Evolutionary conservation across 2,797 vertebrate genomes (phyloP).

Genomic region (Sebastes miniatus): DNA sequence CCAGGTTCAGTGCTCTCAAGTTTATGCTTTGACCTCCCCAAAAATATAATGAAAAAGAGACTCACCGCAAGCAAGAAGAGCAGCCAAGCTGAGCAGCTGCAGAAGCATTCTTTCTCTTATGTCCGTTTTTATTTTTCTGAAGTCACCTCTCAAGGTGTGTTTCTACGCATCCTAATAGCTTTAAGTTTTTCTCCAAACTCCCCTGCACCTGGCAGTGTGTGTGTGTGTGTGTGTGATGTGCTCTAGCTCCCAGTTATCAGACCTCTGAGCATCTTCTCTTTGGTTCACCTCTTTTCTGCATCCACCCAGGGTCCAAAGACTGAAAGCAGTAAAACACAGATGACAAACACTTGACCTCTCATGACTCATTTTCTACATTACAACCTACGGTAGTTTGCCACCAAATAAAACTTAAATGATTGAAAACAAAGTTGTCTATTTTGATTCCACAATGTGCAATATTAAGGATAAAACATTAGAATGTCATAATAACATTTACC

Average conservation of each 20-base stretch:
- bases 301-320: slow-evolving; percentile 78
- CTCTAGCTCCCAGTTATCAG: slow-evolving; percentile 5
- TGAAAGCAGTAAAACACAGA: slow-evolving; percentile 72
- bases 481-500: too few relatives aligned
- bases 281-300: slow-evolving; percentile 68
- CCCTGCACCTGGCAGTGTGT: not conserved
- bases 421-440: not conserved
- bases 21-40: not conserved
- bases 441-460: not conserved
- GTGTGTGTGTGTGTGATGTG: slow-evolving; percentile 26
- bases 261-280: slow-evolving; percentile 69
- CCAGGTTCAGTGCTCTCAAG: not conserved
- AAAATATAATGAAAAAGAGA: not conserved
- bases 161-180: slow-evolving; percentile 49
- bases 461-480: not conserved
- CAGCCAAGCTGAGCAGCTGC: slow-evolving; percentile 58
- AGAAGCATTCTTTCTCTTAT: slow-evolving; percentile 46
- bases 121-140: slow-evolving; percentile 32
- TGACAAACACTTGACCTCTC: slow-evolving; percentile 35
- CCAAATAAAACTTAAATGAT: not conserved
- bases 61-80: slow-evolving; percentile 74
- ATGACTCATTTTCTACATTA: slow-evolving; percentile 5
- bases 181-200: not conserved
- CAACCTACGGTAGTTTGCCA: not conserved
- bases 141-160: slow-evolving; percentile 25